Evolutionary conservation across 2,888 invertebrate species (phyloP), one percentile per base, ranked within the genome.

Genomic region (Drosophila hamatofila): DNA sequence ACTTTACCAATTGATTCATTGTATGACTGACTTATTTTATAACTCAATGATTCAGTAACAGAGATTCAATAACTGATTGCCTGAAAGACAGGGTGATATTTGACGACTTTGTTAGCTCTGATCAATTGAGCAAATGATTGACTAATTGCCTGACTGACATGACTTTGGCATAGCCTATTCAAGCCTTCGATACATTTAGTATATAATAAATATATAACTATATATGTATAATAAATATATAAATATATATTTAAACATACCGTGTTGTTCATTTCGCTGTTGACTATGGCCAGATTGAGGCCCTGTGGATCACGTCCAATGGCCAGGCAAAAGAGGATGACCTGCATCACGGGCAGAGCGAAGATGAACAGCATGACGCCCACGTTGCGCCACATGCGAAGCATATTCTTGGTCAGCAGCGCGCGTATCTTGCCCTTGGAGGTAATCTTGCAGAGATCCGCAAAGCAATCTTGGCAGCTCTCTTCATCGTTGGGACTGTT

Each of bases 341-440:
- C 97, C 94, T 98, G 97, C 95, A 98, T 96, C 33, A 97, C 97
- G n/a, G 98, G 98, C 86, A 98, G 93, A 39, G 97, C 97, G 92
- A 98, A 98, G 90, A 98, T 97, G 93, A 98, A 98, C 90, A 98
- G 94, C 96, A 98, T 97, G 72, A 98, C 97, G 48, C 97, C 97
- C 72, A 97, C 97, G 93, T 97, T 97, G 55, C 97, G 94, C 97
- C 97, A 97, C 97, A 97, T 97, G 37, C 97, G 94, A 56, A 97
- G 93, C 94, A 97, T 97, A 93, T 97, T 97, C 94, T 98, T 97
- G 91, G 96, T 96, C 76, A 97, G 94, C 54, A 98, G 93, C 0
- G 97, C 97, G 88, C 95, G 95, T 87, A 97, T 96, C 93, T 97
- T 97, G 46, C 97, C 97, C 59, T 94, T 94, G n/a, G 96, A 95